Base-by-base conservation (phyloP, 2,113 vertebrate species). In the Lates calcarifer region DNA sequence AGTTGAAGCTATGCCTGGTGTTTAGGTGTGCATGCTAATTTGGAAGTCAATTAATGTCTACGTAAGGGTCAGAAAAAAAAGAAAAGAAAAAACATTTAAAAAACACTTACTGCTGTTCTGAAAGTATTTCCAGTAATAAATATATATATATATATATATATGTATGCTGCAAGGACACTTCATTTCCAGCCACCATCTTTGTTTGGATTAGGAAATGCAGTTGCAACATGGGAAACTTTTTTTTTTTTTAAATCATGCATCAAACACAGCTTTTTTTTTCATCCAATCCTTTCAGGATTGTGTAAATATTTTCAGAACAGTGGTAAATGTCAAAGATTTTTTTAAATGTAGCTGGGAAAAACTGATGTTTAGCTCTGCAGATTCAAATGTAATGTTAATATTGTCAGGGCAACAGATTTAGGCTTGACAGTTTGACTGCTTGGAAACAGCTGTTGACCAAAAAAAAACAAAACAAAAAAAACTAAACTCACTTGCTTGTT, bases 21-120 rank as follows among this genome's bases (percentile, higher is more conserved):
- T 83, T 85, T 49, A 81, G 66, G 66, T 83, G 77, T 87, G 76
- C 74, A 79, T 88, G 84, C 64, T 70, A 22, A 65, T 56, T 56
- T 72, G 55, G 29, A 49, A 80, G 60, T 55, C 49, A 18, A 56
- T 58, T 24, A 49, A 35, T 61, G 41, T 77, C 79, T 77, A 39
- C 29, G 55, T 64, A 28, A 18, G 18, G 51, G 53, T 45, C 53
- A 3, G 45, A 28, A 61, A 18, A 60, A 9, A 17, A 33, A 56
- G 41, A 10, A 20, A 45, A 31, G 24, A 6, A 15, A 35, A 49
- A 26, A 63, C 18, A 3, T 65, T 43, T 29, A 28, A 31, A 20
- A 55, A 41, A 45, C n/a, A 41, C 9, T 39, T n/a, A 24, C 6
- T 39, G 51, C 41, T 68, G 17, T 28, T 62, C 31, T 68, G 55